These are phyloP conservation scores for Brachionus plicatilis DNA, from an alignment of 1,140 invertebrate species.

Conservation along the genomic window DNA sequence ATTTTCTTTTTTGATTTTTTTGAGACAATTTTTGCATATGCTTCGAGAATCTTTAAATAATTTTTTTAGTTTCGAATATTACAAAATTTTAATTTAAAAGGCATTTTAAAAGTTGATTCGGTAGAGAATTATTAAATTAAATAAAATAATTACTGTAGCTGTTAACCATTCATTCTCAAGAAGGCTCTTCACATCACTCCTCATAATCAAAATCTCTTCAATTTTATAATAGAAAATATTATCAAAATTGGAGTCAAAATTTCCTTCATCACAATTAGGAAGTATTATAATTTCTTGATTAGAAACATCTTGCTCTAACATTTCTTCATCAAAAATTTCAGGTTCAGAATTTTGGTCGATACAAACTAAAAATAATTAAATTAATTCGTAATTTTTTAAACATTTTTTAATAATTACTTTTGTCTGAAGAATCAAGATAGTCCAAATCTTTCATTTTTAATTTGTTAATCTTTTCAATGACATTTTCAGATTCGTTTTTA, in stretches of 20 bases:
- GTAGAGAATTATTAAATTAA: no score
- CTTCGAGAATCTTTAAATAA: not conserved
- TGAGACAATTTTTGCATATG: not conserved
- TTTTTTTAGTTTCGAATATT: not conserved
- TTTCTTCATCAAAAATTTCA: not conserved
- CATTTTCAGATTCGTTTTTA: not conserved
- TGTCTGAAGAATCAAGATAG: not conserved
- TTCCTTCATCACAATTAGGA: not conserved
- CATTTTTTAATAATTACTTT: not conserved
- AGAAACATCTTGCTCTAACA: not conserved
- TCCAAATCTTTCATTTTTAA: not conserved
- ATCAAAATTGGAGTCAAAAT: not conserved
- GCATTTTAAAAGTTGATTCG: not conserved
- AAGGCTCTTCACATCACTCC: not conserved
- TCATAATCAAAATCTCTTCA: not conserved
- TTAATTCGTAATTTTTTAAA: not conserved
- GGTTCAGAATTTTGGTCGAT: not conserved
- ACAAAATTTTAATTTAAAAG: not conserved
- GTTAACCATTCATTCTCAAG: not conserved
- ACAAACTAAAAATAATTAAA: not conserved
- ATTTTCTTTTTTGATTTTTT: constrained; percentile 1
- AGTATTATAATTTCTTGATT: not conserved
- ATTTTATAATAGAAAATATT: not conserved
- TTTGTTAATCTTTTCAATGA: not conserved
- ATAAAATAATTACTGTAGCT: not conserved